These are phyloP conservation scores for Tympanuchus pallidicinctus DNA, from an alignment of 2,113 vertebrate species.

Conservation along the genomic window DNA sequence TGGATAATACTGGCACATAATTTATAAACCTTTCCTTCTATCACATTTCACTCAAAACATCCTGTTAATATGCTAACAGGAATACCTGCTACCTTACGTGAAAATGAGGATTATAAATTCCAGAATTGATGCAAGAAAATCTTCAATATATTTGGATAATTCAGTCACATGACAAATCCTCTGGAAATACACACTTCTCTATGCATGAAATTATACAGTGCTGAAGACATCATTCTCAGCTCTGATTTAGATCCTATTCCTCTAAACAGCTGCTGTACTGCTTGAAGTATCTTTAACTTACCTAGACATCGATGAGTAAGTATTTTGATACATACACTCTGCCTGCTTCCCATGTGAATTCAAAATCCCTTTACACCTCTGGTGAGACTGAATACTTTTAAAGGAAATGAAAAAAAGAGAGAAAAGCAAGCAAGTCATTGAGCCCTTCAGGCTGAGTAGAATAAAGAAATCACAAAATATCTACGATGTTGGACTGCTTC, in stretches of 20 bases:
- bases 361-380: neutral
- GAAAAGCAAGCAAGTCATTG: neutral
- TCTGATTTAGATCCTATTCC: neutral
- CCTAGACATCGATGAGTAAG: constrained; percentile 5
- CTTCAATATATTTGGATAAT: neutral
- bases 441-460: neutral
- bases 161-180: neutral
- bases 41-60: neutral
- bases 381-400: neutral
- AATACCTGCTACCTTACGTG: neutral
- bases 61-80: neutral
- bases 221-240: neutral
- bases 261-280: neutral
- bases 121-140: neutral
- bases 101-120: neutral
- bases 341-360: neutral
- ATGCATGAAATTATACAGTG: neutral
- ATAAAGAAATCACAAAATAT: neutral
- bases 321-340: neutral
- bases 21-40: neutral
- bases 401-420: neutral
- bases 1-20: neutral
- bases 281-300: constrained; percentile 14
- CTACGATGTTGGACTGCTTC: neutral
- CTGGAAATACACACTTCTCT: neutral